phyloP scores from a whole-genome alignment of 2,888 invertebrate genomes.

The Netelia virgata region DNA sequence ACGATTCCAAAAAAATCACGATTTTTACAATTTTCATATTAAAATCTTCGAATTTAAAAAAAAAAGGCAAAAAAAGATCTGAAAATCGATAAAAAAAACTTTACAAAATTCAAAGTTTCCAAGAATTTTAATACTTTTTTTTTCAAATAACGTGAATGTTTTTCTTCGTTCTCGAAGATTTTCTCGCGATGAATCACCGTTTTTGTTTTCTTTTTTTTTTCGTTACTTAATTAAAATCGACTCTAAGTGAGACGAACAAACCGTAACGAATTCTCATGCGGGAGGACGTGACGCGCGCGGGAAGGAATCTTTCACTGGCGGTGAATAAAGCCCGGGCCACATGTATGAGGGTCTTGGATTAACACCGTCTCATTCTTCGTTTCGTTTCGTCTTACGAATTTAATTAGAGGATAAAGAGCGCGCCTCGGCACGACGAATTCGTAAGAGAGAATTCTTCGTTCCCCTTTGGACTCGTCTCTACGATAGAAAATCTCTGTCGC shows the following conservation, averaged over 20 bases:
- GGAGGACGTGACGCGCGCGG: constrained; percentile 58
- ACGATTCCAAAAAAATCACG: no score
- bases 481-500: no score
- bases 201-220: no score
- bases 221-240: neutral
- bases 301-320: constrained; percentile 41
- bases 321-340: constrained; percentile 23
- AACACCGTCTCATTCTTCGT: constrained; percentile 57
- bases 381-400: constrained; percentile 34
- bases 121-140: no score
- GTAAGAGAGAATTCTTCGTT: constrained; percentile 32
- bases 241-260: constrained; percentile 16
- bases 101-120: no score
- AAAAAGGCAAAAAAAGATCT: no score
- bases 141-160: no score
- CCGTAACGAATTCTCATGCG: constrained; percentile 53
- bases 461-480: neutral
- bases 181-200: no score
- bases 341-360: constrained; percentile 65
- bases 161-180: no score
- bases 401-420: constrained; percentile 53
- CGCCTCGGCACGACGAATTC: constrained; percentile 9
- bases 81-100: no score
- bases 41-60: no score
- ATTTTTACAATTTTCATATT: no score